These are phyloP conservation scores for Chrysolina americana DNA, from an alignment of 2,888 invertebrate species.

Conservation along the genomic window DNA sequence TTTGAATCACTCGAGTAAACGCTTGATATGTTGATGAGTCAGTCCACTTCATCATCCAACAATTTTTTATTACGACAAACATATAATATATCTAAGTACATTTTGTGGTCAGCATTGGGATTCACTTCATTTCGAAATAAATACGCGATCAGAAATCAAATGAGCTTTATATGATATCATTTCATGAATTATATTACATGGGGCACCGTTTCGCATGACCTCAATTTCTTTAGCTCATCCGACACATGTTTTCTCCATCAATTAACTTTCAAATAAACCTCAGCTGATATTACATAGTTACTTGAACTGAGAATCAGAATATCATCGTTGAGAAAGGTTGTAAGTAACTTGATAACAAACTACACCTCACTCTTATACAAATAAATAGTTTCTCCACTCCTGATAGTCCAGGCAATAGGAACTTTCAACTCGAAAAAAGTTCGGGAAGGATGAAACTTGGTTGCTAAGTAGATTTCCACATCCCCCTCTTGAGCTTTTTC, in stretches of 20 bases:
- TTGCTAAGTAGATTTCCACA: no score
- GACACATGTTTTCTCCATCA: slow-evolving; percentile 24
- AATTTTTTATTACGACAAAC: no score
- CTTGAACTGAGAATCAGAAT: background rate
- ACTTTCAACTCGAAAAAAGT: no score
- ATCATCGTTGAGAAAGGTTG: slow-evolving; percentile 1
- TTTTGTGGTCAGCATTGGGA: background rate
- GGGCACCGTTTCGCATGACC: slow-evolving; percentile 17
- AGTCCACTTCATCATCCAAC: no score
- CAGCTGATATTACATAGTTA: background rate
- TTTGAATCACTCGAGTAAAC: no score
- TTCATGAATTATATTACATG: slow-evolving; percentile 11
- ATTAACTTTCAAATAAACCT: slow-evolving; percentile 7
- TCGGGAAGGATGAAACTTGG: no score
- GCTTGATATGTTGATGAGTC: no score
- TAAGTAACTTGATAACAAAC: background rate
- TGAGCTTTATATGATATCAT: slow-evolving; percentile 16
- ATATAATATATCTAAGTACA: background rate
- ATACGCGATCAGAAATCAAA: slow-evolving; percentile 4
- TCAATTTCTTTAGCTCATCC: slow-evolving; percentile 7
- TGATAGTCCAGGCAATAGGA: no score
- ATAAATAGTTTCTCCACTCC: no score
- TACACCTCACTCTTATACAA: no score
- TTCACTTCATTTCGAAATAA: background rate
- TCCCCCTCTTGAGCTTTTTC: no score